Conservation (phyloP, 2,113 vertebrate species). For the Athene cunicularia region DNA sequence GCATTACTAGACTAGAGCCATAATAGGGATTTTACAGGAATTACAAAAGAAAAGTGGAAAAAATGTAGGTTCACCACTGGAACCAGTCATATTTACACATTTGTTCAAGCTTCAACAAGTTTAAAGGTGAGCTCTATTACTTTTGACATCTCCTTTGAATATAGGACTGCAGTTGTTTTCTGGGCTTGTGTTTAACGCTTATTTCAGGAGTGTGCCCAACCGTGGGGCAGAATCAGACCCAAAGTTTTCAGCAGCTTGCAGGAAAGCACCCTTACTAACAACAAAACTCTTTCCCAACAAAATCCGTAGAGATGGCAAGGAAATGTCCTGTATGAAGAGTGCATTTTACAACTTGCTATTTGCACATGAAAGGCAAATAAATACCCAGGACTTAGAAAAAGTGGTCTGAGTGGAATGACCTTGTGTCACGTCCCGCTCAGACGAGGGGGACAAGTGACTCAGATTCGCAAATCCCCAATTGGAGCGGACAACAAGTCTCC, state of each 20-base stretch:
- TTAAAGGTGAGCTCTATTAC: background rate
- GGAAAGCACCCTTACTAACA: background rate
- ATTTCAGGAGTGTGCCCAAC: background rate
- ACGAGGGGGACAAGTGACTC: no score
- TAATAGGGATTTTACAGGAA: background rate
- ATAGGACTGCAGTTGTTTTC: background rate
- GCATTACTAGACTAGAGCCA: background rate
- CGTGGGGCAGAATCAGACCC: background rate
- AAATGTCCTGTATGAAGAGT: background rate
- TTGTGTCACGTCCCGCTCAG: no score
- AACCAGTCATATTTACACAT: background rate
- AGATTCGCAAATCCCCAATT: no score
- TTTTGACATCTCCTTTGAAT: background rate
- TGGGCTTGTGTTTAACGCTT: background rate
- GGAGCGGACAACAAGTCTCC: no score
- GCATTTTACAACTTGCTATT: background rate
- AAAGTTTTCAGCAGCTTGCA: background rate
- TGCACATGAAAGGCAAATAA: conserved; percentile 23
- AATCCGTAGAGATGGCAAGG: background rate
- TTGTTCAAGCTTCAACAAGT: background rate
- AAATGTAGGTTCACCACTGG: background rate
- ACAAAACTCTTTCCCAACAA: background rate
- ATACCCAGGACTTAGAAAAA: background rate
- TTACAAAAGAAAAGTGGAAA: background rate
- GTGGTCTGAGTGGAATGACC: background rate